A percentile compares a stretch with the other conserved stretches of the same genome.
Evolutionary conservation across 2,797 vertebrate species (phyloP).

Genomic region (Craterocephalus amniculus): DNA sequence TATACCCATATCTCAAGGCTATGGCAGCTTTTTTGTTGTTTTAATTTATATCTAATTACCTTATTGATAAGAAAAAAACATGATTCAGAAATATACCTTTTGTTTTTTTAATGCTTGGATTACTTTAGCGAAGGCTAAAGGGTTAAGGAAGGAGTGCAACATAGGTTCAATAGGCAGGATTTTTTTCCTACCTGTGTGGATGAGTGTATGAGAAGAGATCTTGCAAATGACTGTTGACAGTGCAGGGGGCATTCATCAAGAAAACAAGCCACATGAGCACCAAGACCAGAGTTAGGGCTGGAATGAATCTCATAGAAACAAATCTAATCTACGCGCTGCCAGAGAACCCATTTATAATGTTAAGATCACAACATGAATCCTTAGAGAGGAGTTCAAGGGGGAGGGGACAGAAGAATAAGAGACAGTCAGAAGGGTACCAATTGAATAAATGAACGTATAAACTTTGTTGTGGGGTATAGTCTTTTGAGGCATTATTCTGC

Average conservation of each 20-base stretch:
- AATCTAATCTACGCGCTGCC: slow-evolving; percentile 77
- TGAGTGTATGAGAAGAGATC: slow-evolving; percentile 73
- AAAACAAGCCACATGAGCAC: slow-evolving; percentile 76
- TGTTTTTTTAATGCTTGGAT: slow-evolving; percentile 9
- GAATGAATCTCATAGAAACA: slow-evolving; percentile 79
- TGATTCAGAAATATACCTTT: slow-evolving; percentile 20
- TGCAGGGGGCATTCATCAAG: slow-evolving; percentile 76
- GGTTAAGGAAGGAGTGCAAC: slow-evolving; percentile 9
- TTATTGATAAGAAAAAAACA: slow-evolving; percentile 16
- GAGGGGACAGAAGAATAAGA: slow-evolving; percentile 4
- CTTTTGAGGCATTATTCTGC: slow-evolving; percentile 34
- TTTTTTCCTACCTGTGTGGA: slow-evolving; percentile 49
- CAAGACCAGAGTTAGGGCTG: slow-evolving; percentile 69
- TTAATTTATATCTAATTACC: slow-evolving; percentile 4
- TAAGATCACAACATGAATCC: slow-evolving; percentile 74
- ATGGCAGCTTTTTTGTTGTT: slow-evolving; percentile 19
- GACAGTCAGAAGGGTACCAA: slow-evolving; percentile 25
- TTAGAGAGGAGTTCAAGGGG: slow-evolving; percentile 45
- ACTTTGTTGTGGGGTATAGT: slow-evolving; percentile 38
- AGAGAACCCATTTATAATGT: slow-evolving; percentile 78
- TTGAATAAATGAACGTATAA: slow-evolving; percentile 57
- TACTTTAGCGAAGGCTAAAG: slow-evolving; percentile 47
- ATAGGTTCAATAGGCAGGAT: slow-evolving; percentile 47
- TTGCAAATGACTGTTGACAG: slow-evolving; percentile 79
- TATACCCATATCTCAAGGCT: slow-evolving; percentile 33